Base-by-base conservation (phyloP, 1,140 invertebrate genomes). In the Zaprionus camerounensis region DNA sequence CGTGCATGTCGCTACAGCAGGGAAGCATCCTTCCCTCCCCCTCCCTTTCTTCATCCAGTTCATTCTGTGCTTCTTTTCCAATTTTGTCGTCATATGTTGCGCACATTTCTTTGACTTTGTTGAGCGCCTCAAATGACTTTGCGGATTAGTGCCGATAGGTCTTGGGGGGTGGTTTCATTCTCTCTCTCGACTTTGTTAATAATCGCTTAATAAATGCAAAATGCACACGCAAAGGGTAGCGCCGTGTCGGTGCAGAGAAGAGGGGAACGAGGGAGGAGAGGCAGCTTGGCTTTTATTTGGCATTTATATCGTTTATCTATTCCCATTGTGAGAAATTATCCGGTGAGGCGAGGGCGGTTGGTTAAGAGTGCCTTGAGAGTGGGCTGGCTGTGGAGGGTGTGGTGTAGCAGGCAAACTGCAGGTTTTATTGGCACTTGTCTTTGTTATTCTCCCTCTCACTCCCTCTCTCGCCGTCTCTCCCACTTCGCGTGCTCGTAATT, bases 131-230 rank as follows among this genome's bases (percentile, higher is more conserved):
- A 77, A 91, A 91, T 91, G 88, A 91, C 88, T 91, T 91, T 91
- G 81, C 88, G 88, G 88, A 91, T 91, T 91, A 91, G 71, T 81
- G 44, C 70, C 46, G 28, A 22, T 2, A 22, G 46, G 41, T 64
- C 49, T 46, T 46, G 44, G 71, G 78, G 71, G 78, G 78, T 79
- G 69, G 59, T 75, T 71, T 71, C 31, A 3, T 34, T 34, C 31
- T 34, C 31, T 28, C 26, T 34, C 31, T 74, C 44, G n/a, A 69
- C 55, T 64, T 80, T 81, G 88, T 91, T 91, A 91, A 91, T 92
- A 92, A 92, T 92, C 91, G 91, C 91, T 92, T 92, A 92, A 92
- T 92, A 92, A 92, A 92, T 91, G 86, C 83, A 90, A 90, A 90
- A 80, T 90, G 82, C 85, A 91, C 82, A 88, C 76, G 77, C 79